Evolutionary conservation across 2,888 invertebrate species (phyloP).

Genomic region (Melangyna quadrimaculata): DNA sequence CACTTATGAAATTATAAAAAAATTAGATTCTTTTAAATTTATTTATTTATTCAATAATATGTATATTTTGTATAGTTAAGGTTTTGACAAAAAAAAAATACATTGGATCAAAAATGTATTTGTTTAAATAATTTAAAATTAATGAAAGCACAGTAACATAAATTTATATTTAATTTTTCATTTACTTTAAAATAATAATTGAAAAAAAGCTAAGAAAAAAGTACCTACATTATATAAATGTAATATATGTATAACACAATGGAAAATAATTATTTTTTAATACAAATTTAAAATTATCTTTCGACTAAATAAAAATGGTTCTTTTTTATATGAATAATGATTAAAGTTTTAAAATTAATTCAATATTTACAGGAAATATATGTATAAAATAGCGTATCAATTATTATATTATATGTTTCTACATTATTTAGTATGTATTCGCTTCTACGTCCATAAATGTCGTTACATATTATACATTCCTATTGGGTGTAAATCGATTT

Average conservation of each 20-base stretch:
- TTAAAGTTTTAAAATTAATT: slow-evolving; percentile 14
- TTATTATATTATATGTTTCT: slow-evolving; percentile 26
- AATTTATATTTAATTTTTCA: not conserved
- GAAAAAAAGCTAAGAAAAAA: slow-evolving; percentile 22
- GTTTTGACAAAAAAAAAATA: slow-evolving; percentile 24
- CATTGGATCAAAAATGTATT: slow-evolving; percentile 41
- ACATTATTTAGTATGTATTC: slow-evolving; percentile 28
- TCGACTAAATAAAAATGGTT: slow-evolving; percentile 62
- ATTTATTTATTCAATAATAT: slow-evolving; percentile 46
- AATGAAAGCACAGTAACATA: slow-evolving; percentile 28
- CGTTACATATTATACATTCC: not conserved
- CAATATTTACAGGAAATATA: slow-evolving; percentile 59
- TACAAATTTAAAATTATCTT: slow-evolving; percentile 38
- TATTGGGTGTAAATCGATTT: slow-evolving; percentile 26
- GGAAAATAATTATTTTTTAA: slow-evolving; percentile 35
- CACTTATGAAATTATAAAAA: not conserved
- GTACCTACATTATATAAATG: not conserved
- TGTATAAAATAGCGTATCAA: slow-evolving; percentile 38
- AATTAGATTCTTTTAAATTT: not conserved
- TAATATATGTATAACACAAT: slow-evolving; percentile 39
- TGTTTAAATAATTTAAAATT: slow-evolving; percentile 51
- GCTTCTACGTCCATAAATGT: slow-evolving; percentile 10
- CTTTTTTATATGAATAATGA: slow-evolving; percentile 32
- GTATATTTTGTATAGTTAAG: not conserved
- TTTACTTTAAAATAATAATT: slow-evolving; percentile 14